Base-by-base conservation (phyloP, 1,140 invertebrate species). In the Eurosta solidaginis region DNA sequence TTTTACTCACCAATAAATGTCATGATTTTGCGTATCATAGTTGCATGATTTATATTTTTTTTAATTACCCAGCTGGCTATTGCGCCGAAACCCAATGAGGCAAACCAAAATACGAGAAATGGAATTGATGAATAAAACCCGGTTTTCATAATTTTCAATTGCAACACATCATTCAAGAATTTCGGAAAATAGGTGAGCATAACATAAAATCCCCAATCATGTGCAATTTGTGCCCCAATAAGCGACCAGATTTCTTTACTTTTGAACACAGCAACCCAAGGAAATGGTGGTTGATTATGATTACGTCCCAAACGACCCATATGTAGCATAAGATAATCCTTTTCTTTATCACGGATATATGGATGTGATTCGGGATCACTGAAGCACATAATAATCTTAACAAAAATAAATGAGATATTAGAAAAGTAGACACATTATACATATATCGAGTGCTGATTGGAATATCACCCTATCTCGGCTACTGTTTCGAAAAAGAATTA, bases 201-300 rank as follows among this genome's bases (percentile, higher is more conserved):
- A 1, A 96, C 97, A 85, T 97, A 98, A 87, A 97, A 96, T 40
- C 95, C 96, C 96, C 96, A 98, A 88, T 97, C 96, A 88, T 97
- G 95, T 12, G 95, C 95, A 82, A 96, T 91, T 79, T 89, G 89
- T 9, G 95, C 93, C 63, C 90, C 89, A 1, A 95, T 89, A n/a
- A 95, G 85, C 0, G 93, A 93, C 91, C 93, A 93, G 25, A 95
- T 89, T 2, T 94, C 93, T 12, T 91, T 87, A 2, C 94, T 97
- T 9, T 91, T 94, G 0, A 97, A 87, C 27, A 95, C 92, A 5
- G 91, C 89, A 68, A 89, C 90, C 93, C 93, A 95, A 1, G 94
- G 93, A 2, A 92, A 89, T 9, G 92, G 89, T 0, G 91, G 90
- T 1, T 91, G 87, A 81, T 90, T 89, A 63, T 89, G 88, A 78